Evolutionary conservation across 2,888 invertebrate genomes (phyloP).

Genomic region (Epirrhoe alternata): DNA sequence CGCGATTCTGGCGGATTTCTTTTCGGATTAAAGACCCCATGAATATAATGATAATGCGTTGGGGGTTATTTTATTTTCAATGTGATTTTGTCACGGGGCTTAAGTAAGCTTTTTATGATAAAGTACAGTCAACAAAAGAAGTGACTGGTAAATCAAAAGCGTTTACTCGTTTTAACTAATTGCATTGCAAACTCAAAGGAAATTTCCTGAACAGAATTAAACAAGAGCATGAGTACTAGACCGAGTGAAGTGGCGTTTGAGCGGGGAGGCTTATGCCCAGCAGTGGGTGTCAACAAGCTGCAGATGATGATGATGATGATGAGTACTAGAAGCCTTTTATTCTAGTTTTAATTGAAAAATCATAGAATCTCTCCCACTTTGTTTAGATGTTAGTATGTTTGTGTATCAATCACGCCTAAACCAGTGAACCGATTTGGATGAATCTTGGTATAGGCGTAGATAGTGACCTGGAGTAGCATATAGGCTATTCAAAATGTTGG

Average conservation of each 20-base stretch:
- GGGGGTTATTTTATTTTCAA: slow-evolving; percentile 70
- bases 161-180: slow-evolving; percentile 7
- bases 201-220: slow-evolving; percentile 11
- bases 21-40: slow-evolving; percentile 83
- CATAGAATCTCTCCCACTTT: too few relatives aligned
- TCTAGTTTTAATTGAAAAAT: not conserved
- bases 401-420: too few relatives aligned
- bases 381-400: too few relatives aligned
- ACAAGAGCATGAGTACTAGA: not conserved
- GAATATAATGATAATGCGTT: slow-evolving; percentile 83
- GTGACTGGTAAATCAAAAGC: not conserved
- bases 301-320: too few relatives aligned
- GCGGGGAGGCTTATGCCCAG: too few relatives aligned
- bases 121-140: not conserved
- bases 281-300: too few relatives aligned
- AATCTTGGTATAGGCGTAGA: too few relatives aligned
- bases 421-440: too few relatives aligned
- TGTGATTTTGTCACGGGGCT: slow-evolving; percentile 72
- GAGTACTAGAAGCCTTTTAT: not conserved
- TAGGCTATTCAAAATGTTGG: too few relatives aligned
- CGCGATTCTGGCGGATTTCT: slow-evolving; percentile 83
- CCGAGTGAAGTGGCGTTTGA: too few relatives aligned
- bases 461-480: too few relatives aligned
- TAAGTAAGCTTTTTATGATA: slow-evolving; percentile 32
- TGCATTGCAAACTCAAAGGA: slow-evolving; percentile 16